These are phyloP conservation scores for Podarcis siculus DNA, from an alignment of 2,797 vertebrate species.

Conservation along the genomic window DNA sequence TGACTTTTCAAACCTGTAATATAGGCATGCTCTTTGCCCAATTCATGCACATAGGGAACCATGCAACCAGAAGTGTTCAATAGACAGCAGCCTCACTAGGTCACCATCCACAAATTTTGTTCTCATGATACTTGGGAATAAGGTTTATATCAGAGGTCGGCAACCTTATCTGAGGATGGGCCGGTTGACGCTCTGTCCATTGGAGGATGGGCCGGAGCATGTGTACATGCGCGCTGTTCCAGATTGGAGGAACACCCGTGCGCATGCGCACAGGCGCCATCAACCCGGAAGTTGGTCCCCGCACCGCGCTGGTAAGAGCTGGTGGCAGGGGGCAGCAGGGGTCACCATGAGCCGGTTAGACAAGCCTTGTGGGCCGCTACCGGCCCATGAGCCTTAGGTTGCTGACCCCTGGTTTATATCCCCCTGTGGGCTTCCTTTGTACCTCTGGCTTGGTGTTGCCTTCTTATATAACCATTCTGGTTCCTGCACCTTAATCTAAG, in stretches of 20 bases:
- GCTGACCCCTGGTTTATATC: not conserved
- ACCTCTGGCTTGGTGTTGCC: not conserved
- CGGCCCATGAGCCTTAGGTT: too few relatives aligned
- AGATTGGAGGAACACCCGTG: fast-evolving
- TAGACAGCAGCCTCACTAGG: not conserved
- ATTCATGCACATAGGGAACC: fast-evolving
- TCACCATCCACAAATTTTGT: not conserved
- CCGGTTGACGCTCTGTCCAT: too few relatives aligned
- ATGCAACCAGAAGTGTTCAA: not conserved
- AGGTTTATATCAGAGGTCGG: not conserved
- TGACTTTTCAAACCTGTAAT: not conserved
- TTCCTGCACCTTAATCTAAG: not conserved
- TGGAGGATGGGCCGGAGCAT: too few relatives aligned
- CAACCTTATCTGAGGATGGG: too few relatives aligned
- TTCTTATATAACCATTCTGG: fast-evolving
- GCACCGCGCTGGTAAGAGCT: too few relatives aligned
- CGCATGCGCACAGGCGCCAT: too few relatives aligned
- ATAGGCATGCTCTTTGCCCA: not conserved
- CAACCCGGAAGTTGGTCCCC: too few relatives aligned
- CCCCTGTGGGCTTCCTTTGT: not conserved
- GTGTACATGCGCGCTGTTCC: too few relatives aligned
- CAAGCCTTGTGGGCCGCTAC: too few relatives aligned
- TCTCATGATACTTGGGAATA: not conserved
- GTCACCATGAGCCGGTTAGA: too few relatives aligned
- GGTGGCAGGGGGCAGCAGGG: too few relatives aligned